Percentiles rank a stretch among this genome's conserved stretches.
Evolutionary conservation across 2,888 invertebrate genomes (phyloP).

Genomic region (Labia minor): DNA sequence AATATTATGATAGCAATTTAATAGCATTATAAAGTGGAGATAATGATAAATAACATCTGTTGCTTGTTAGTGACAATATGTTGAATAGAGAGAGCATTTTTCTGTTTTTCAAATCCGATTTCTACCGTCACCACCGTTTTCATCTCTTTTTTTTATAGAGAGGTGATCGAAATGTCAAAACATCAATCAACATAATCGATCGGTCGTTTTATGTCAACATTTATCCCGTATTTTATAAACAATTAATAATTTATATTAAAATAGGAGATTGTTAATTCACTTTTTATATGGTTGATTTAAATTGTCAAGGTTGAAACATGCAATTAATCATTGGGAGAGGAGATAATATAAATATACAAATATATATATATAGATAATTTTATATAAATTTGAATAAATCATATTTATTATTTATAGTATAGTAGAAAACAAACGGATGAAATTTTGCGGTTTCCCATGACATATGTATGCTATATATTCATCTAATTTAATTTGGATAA

Average conservation of each 20-base stretch:
- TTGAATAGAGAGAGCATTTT: slow-evolving; percentile 4
- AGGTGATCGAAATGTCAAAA: slow-evolving; percentile 13
- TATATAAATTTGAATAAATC: slow-evolving; percentile 7
- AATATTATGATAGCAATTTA: slow-evolving; percentile 13
- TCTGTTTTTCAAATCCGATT: neutral
- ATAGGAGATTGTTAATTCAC: neutral
- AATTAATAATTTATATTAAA: neutral
- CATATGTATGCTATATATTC: neutral
- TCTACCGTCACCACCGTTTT: too few species aligned
- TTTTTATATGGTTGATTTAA: slow-evolving; percentile 5
- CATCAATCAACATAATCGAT: slow-evolving; percentile 13
- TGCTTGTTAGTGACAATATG: slow-evolving; percentile 1
- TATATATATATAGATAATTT: neutral
- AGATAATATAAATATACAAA: neutral
- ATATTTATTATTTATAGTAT: neutral
- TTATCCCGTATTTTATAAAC: neutral
- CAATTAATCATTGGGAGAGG: slow-evolving; percentile 13
- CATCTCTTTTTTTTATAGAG: too few species aligned
- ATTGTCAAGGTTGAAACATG: slow-evolving; percentile 13
- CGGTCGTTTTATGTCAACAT: neutral
- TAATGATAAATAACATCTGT: slow-evolving; percentile 13
- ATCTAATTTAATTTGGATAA: neutral
- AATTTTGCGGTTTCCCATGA: slow-evolving; percentile 1
- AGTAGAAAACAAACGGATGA: neutral
- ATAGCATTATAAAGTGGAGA: slow-evolving; percentile 2